Evolutionary conservation across 2,113 vertebrate genomes (phyloP), one percentile per base, ranked within the genome.

Genomic region (Poeciliopsis retropinna): DNA sequence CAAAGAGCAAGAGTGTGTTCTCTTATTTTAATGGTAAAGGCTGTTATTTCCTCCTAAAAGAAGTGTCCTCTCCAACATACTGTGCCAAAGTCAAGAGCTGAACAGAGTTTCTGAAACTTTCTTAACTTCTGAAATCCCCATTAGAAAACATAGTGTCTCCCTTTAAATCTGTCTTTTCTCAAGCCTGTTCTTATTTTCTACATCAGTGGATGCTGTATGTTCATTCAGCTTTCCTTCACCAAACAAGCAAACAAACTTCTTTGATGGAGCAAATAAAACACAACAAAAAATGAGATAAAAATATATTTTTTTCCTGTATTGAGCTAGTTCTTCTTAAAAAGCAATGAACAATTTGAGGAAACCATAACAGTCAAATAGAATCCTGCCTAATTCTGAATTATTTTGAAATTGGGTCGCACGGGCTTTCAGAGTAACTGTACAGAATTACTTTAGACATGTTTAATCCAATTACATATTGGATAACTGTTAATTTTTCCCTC

Each of bases 21-120:
- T 75, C 68, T 31, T 71, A 73, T 54, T 62, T 61, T 88, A 87
- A 88, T 89, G 72, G 31, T 64, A 41, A n/a, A 64, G 70, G 73
- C 73, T 63, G 51, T 65, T 17, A 22, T 67, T 73, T 80, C 71
- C 69, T 71, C 41, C 47, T 39, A 61, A 79, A 73, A 91, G 32
- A 84, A 87, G 84, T 75, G 81, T 72, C 67, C 74, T 76, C 76
- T 85, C 57, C 60, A 76, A 14, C 44, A 67, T 25, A 64, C 27
- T 25, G 67, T 61, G 57, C 34, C 22, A 75, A 80, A 85, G 71
- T 51, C 64, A 89, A 75, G 72, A 87, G 65, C 84, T 67, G 79
- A 77, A 73, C 68, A 2, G 27, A 75, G 34, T 72, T 69, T 82
- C 62, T 65, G 64, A 70, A 60, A 73, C 37, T 57, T 74, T 47